Percentiles rank a stretch among this genome's conserved stretches.
Evolutionary conservation across 2,113 vertebrate genomes (phyloP).

Genomic region (Petromus typicus): DNA sequence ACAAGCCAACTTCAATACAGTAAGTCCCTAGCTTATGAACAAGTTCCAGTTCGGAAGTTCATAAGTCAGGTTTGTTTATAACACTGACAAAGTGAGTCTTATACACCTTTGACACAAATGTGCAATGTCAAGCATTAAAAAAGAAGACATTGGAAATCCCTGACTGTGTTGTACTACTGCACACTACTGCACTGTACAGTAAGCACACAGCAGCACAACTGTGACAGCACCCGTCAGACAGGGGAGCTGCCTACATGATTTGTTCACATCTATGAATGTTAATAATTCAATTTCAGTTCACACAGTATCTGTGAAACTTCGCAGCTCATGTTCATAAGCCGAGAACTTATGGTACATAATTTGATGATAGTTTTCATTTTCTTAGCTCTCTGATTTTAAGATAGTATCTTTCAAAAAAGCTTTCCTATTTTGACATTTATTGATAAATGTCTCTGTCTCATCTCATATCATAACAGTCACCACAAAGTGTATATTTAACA

Average conservation of each 20-base stretch:
- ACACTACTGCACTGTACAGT: background rate
- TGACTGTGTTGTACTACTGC: background rate
- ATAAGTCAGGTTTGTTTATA: background rate
- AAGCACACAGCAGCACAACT: background rate
- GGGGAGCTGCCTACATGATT: background rate
- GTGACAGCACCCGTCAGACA: background rate
- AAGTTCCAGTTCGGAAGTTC: background rate
- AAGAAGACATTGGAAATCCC: background rate
- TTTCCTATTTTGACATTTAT: background rate
- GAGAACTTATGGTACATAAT: background rate
- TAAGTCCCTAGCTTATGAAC: background rate
- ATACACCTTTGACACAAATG: background rate
- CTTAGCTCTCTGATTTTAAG: constrained; percentile 30
- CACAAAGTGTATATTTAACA: background rate
- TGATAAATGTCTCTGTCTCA: background rate
- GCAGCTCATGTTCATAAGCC: background rate
- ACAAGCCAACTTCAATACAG: background rate
- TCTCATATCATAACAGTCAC: background rate
- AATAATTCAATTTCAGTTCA: background rate
- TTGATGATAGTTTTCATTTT: constrained; percentile 17
- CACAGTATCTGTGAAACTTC: background rate
- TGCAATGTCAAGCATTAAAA: background rate
- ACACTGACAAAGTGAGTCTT: background rate
- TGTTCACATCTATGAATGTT: background rate
- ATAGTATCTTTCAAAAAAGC: background rate